Evolutionary conservation across 2,888 invertebrate genomes (phyloP).

Genomic region (Cistogaster globosa): DNA sequence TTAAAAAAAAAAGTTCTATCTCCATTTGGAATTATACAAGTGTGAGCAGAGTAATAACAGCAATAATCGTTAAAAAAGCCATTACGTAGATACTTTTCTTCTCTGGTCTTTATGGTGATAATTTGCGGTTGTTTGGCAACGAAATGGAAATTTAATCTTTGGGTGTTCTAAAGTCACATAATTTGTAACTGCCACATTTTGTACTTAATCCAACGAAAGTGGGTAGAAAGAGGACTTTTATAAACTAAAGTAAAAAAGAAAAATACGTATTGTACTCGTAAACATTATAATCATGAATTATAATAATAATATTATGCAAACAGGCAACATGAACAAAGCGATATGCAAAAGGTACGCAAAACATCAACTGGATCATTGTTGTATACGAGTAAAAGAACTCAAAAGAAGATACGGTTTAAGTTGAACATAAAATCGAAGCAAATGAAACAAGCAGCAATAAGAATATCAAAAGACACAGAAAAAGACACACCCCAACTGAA

Average conservation of each 20-base stretch:
- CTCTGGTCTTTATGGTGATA: slow-evolving; percentile 3
- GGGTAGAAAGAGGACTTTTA: slow-evolving; percentile 31
- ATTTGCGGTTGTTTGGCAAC: slow-evolving; percentile 18
- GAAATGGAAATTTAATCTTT: slow-evolving; percentile 36
- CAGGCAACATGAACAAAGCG: background rate
- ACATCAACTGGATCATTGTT: background rate
- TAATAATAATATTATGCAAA: slow-evolving; percentile 49
- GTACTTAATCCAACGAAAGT: slow-evolving; percentile 33
- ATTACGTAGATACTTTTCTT: background rate
- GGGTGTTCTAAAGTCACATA: slow-evolving; percentile 40
- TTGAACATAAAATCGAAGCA: no score
- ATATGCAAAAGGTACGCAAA: slow-evolving; percentile 32
- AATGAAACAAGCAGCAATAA: background rate
- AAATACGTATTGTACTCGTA: slow-evolving; percentile 23
- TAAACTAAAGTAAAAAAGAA: background rate
- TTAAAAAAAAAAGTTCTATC: background rate
- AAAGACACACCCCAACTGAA: slow-evolving; percentile 49
- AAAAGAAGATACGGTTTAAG: no score
- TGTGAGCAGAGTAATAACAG: background rate
- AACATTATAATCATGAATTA: slow-evolving; percentile 60
- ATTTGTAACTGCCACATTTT: slow-evolving; percentile 21
- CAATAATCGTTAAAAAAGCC: background rate
- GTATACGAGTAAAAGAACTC: no score
- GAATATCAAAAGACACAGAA: slow-evolving; percentile 9
- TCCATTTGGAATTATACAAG: background rate